Conservation (phyloP, 2,888 invertebrate genomes). For the Lamellibrachia satsuma region DNA sequence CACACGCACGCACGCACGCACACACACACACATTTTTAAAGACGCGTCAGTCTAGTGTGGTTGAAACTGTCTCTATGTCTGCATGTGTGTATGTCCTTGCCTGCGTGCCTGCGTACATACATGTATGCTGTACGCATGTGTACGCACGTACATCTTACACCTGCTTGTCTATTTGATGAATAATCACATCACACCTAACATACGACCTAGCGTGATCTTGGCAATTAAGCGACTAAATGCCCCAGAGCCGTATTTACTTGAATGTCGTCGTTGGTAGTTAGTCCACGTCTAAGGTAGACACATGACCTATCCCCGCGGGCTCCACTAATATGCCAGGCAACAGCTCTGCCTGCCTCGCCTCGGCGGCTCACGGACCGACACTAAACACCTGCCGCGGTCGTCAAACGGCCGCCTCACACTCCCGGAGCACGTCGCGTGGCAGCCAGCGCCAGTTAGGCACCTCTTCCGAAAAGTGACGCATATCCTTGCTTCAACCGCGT, state of each 20-base stretch:
- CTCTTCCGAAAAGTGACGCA: background rate
- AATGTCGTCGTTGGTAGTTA: background rate
- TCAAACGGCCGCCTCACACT: background rate
- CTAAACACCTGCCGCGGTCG: constrained; percentile 4
- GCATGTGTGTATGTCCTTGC: too few relatives aligned
- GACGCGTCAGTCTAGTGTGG: too few relatives aligned
- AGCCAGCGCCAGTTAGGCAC: background rate
- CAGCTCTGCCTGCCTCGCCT: background rate
- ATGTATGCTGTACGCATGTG: background rate
- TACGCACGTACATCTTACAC: background rate
- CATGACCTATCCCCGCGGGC: background rate
- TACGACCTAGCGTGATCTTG: background rate
- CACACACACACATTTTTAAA: too few relatives aligned
- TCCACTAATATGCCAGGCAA: background rate
- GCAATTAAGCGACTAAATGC: background rate
- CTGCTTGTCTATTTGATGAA: background rate
- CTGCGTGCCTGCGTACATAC: background rate
- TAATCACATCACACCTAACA: background rate
- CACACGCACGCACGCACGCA: too few relatives aligned
- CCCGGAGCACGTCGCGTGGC: background rate
- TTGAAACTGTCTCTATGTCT: too few relatives aligned
- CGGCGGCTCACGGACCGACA: background rate
- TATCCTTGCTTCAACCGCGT: background rate
- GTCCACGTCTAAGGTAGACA: background rate
- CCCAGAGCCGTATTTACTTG: background rate